Evolutionary conservation across 2,888 invertebrate genomes (phyloP), one percentile per base, ranked within the genome.

Genomic region (Philonicus albiceps): DNA sequence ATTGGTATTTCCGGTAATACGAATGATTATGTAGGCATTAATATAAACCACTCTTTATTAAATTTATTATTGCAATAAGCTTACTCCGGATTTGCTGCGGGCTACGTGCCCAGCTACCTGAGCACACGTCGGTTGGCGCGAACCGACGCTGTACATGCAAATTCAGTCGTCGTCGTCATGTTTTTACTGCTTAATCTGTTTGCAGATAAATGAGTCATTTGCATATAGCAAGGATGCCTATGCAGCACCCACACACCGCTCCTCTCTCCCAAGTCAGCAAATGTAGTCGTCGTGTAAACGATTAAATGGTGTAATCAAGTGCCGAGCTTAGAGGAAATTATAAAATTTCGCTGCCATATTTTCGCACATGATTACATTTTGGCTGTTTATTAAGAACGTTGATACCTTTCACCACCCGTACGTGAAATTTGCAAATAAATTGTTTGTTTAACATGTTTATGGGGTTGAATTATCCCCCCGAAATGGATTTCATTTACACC

Each of bases 351-450:
- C 86, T 74, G 72, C 86, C 76, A 76, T 86, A 86, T 86, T 86
- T 87, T 86, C 87, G 84, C 87, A 87, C 87, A 86, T 86, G 87
- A 87, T 87, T 87, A 87, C 86, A 74, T 80, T 87, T 86, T 49
- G 83, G 86, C 75, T 87, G 86, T 87, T 87, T 86, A 87, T 87
- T 87, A 87, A 86, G 73, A 86, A 80, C 53, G 86, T 34, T 81
- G 80, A 85, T 72, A 72, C 84, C 84, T 84, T 75, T 74, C 85
- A 85, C 49, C 76, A 30, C 78, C 53, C 73, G 74, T 81, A 73
- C 34, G 76, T 84, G 53, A 78, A 86, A 85, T 87, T 86, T 84
- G 84, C 86, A 86, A 87, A 87, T 87, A 87, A 87, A 87, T 87
- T 85, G 87, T 87, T 87, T 86, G 86, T 87, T 87, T 86, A 87